A percentile compares a stretch with the other conserved stretches of the same genome.
These are phyloP conservation scores for Gerris buenoi DNA, from an alignment of 1,140 invertebrate species.

Conservation along the genomic window DNA sequence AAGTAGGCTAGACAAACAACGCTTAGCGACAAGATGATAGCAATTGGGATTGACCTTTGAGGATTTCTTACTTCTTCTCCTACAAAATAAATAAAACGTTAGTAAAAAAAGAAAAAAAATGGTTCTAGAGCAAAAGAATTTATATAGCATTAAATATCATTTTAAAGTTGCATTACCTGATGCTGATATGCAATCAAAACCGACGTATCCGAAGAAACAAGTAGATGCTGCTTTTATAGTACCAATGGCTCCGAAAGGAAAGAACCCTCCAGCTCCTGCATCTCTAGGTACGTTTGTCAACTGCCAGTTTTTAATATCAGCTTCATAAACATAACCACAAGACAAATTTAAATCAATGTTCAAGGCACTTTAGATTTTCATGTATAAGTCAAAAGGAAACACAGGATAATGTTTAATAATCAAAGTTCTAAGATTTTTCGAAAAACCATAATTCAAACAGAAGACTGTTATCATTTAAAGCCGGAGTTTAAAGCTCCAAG, in stretches of 20 bases:
- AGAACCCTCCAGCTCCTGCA: slow-evolving; percentile 58
- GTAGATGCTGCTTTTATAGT: slow-evolving; percentile 68
- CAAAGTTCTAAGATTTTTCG: no score
- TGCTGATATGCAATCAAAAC: slow-evolving; percentile 77
- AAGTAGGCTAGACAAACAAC: slow-evolving; percentile 40
- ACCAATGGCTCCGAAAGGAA: slow-evolving; percentile 63
- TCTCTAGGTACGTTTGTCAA: slow-evolving; percentile 38
- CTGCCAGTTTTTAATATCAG: slow-evolving; percentile 48
- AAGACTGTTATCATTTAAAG: no score
- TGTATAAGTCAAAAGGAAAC: no score
- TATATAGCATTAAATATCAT: neutral
- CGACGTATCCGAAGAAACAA: slow-evolving; percentile 78
- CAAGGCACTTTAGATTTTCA: no score
- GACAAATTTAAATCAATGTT: no score
- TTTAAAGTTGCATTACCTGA: slow-evolving; percentile 29
- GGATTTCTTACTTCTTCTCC: slow-evolving; percentile 46
- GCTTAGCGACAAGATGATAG: slow-evolving; percentile 38
- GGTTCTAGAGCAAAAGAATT: no score
- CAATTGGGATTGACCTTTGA: slow-evolving; percentile 40
- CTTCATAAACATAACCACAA: no score
- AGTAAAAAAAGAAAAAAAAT: no score
- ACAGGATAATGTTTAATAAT: no score
- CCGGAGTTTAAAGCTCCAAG: no score
- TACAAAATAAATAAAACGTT: no score
- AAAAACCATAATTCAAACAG: no score